Evolutionary conservation across 2,113 vertebrate species (phyloP).

Genomic region (Sylvicapra grimmia): DNA sequence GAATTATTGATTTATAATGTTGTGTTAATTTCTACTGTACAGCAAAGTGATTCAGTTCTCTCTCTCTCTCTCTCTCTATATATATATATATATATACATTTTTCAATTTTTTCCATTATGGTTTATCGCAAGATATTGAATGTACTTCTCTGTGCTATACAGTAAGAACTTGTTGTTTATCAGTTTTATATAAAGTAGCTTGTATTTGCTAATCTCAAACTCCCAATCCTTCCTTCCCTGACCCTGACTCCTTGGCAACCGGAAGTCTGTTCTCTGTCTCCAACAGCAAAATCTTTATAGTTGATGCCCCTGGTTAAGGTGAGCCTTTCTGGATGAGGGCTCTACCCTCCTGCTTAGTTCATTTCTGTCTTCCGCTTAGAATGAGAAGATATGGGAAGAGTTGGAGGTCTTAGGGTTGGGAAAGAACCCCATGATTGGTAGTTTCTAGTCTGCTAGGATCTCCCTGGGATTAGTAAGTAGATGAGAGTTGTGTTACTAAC

Average conservation of each 20-base stretch:
- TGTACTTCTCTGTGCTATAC: neutral
- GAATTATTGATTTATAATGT: neutral
- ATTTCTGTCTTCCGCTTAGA: neutral
- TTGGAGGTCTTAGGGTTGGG: neutral
- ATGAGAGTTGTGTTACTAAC: neutral
- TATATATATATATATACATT: neutral
- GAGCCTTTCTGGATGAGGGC: neutral
- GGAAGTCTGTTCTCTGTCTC: neutral
- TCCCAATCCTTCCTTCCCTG: neutral
- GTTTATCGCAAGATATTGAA: neutral
- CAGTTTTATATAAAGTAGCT: neutral
- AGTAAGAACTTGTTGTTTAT: neutral
- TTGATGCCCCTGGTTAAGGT: neutral
- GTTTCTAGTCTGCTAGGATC: neutral
- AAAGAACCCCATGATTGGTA: neutral
- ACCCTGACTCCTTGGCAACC: neutral
- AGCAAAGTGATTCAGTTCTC: neutral
- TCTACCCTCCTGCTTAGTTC: neutral
- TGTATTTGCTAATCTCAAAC: neutral
- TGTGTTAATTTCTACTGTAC: neutral
- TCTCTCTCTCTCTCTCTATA: neutral
- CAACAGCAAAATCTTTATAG: neutral
- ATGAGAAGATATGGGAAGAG: neutral
- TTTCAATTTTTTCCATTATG: neutral
- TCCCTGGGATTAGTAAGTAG: neutral